Percentiles rank a stretch among this genome's conserved stretches.
These are phyloP conservation scores for Diorhabda sublineata DNA, from an alignment of 1,140 invertebrate species.

Conservation along the genomic window DNA sequence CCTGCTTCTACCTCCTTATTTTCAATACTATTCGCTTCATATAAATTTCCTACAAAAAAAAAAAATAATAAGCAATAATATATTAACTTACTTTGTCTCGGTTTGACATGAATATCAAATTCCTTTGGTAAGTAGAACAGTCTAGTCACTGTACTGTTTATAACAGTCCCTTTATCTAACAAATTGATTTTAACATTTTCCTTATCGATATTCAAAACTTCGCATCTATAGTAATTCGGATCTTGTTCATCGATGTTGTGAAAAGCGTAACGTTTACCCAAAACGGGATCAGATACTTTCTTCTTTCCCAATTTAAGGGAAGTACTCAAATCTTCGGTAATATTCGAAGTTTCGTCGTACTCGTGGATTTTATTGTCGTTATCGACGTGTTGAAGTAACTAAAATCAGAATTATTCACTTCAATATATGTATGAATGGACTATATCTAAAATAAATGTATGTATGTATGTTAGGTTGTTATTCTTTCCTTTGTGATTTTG, in stretches of 20 bases:
- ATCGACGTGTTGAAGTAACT: conserved; percentile 33
- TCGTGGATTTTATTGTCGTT: conserved; percentile 26
- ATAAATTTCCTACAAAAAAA: no score
- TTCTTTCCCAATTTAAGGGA: conserved; percentile 12
- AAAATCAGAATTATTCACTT: not conserved
- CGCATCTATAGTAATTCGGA: conserved; percentile 27
- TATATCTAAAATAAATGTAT: no score
- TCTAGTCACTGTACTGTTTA: conserved; percentile 9
- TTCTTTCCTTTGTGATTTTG: no score
- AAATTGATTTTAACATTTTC: conserved; percentile 24
- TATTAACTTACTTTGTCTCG: conserved; percentile 9
- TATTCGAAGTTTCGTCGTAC: conserved; percentile 16
- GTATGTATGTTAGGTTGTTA: no score
- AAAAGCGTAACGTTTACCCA: conserved; percentile 20
- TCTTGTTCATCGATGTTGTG: conserved; percentile 25
- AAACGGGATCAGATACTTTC: conserved; percentile 7
- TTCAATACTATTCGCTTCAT: no score
- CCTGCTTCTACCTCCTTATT: no score
- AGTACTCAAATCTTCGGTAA: conserved; percentile 13
- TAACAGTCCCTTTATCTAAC: conserved; percentile 26
- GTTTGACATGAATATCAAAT: conserved; percentile 16
- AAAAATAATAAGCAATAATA: no score
- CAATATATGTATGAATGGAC: no score
- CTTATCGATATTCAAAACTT: conserved; percentile 25
- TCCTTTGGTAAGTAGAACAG: conserved; percentile 30